Evolutionary conservation across 2,113 vertebrate genomes (phyloP).

Genomic region (Notiomystis cincta): DNA sequence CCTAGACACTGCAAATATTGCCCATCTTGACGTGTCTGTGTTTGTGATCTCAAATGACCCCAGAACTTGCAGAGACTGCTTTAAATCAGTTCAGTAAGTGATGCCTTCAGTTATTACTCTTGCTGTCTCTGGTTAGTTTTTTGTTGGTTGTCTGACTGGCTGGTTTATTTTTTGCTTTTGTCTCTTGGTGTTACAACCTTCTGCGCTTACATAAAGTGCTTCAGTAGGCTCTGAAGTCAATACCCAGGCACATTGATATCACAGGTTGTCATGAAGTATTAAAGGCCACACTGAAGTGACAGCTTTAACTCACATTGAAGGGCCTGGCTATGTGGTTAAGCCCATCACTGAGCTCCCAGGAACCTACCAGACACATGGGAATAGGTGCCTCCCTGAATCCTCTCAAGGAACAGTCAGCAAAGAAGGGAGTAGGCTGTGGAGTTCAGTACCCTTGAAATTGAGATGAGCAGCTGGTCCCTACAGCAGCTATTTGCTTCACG

Average conservation of each 20-base stretch:
- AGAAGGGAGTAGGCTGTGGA: neutral
- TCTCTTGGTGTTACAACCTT: neutral
- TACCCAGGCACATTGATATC: neutral
- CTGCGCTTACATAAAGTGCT: fast-evolving
- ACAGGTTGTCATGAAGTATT: neutral
- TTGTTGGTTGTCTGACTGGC: neutral
- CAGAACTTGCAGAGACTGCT: neutral
- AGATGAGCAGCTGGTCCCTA: neutral
- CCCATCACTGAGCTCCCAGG: neutral
- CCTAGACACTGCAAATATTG: neutral
- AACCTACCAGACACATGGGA: neutral
- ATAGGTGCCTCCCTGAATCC: neutral
- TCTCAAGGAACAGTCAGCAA: neutral
- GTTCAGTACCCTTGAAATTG: neutral
- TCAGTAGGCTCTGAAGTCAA: neutral
- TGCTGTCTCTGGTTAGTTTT: neutral
- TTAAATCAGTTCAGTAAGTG: neutral
- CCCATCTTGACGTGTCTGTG: neutral
- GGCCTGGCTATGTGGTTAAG: neutral
- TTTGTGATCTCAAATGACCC: neutral
- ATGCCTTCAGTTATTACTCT: neutral
- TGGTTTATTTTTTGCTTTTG: neutral
- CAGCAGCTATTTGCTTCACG: neutral
- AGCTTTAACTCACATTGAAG: neutral
- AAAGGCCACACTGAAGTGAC: neutral